Evolutionary conservation across 2,888 invertebrate genomes (phyloP).

Genomic region (Arenicola marina): DNA sequence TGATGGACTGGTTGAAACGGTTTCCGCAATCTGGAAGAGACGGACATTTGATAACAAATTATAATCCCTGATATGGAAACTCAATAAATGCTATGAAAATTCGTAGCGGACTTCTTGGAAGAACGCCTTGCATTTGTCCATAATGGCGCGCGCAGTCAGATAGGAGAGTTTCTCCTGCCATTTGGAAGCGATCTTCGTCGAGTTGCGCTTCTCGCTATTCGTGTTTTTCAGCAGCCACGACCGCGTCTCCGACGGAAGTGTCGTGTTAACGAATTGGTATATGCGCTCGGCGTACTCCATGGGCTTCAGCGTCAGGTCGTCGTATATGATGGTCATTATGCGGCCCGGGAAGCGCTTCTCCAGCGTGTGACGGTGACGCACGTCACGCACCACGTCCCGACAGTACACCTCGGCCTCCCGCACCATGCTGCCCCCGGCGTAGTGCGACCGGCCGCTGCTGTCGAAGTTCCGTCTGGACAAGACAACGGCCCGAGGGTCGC

Average conservation of each 20-base stretch:
- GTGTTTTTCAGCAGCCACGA: not conserved
- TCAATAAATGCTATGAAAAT: no score
- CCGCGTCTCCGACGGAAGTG: not conserved
- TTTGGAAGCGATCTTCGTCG: conserved; percentile 1
- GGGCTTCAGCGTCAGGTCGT: not conserved
- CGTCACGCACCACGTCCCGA: conserved; percentile 1
- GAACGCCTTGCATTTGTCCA: not conserved
- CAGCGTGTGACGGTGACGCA: not conserved
- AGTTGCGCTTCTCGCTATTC: not conserved
- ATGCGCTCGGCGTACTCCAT: not conserved
- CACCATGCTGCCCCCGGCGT: not conserved
- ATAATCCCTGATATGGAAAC: no score
- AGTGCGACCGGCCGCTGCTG: not conserved
- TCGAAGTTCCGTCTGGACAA: conserved; percentile 9
- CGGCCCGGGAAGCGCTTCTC: not conserved
- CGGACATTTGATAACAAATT: no score
- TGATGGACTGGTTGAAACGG: no score
- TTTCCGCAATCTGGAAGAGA: no score
- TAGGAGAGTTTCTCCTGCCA: not conserved
- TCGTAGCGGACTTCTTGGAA: not conserved
- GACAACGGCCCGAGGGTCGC: conserved; percentile 12
- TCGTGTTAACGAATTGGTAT: not conserved
- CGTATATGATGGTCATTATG: conserved; percentile 1
- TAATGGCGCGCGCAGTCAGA: not conserved
- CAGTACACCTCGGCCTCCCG: not conserved